These are phyloP conservation scores for Diacarnus erythraeanus DNA, from an alignment of 37 sponge, comb jelly and placozoan species.

Conservation along the genomic window DNA sequence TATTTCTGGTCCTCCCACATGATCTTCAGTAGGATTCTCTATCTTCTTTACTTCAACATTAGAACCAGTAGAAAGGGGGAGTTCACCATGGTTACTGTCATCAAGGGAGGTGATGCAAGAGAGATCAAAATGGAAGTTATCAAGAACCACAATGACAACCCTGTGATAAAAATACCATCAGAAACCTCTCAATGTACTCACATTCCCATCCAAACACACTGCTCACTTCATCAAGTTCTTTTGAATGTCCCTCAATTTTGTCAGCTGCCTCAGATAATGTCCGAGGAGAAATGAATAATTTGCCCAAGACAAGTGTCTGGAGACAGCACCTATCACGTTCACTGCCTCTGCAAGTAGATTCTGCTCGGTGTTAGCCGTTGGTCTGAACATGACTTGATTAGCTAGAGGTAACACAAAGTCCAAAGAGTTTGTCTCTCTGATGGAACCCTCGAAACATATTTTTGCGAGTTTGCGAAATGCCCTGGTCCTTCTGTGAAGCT, in stretches of 20 bases:
- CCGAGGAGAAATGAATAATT: constrained; percentile 54
- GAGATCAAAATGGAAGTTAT: constrained; percentile 78
- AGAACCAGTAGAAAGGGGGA: not conserved
- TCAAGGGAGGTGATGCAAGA: not conserved
- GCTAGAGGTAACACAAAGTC: constrained; percentile 72
- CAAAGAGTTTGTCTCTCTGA: constrained; percentile 40
- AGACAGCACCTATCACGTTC: constrained; percentile 59
- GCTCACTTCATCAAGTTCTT: constrained; percentile 64
- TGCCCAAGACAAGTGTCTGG: constrained; percentile 63
- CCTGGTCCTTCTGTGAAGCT: constrained; percentile 75
- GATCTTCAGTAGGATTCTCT: not conserved
- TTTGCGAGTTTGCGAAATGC: constrained; percentile 58
- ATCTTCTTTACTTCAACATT: not conserved
- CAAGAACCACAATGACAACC: constrained; percentile 70
- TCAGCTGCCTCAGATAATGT: constrained; percentile 66
- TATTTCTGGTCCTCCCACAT: not conserved
- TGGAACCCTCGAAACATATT: constrained; percentile 15
- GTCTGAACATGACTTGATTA: constrained; percentile 46
- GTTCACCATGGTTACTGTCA: not conserved
- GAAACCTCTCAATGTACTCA: not conserved
- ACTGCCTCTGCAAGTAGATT: constrained; percentile 81
- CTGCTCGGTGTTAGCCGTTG: constrained; percentile 48
- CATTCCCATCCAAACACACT: not conserved
- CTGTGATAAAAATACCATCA: too few relatives aligned
- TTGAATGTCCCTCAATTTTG: constrained; percentile 50